Evolutionary conservation across 2,797 vertebrate species (phyloP), one percentile per base, ranked within the genome.

Genomic region (Schizopygopsis malacanthus): DNA sequence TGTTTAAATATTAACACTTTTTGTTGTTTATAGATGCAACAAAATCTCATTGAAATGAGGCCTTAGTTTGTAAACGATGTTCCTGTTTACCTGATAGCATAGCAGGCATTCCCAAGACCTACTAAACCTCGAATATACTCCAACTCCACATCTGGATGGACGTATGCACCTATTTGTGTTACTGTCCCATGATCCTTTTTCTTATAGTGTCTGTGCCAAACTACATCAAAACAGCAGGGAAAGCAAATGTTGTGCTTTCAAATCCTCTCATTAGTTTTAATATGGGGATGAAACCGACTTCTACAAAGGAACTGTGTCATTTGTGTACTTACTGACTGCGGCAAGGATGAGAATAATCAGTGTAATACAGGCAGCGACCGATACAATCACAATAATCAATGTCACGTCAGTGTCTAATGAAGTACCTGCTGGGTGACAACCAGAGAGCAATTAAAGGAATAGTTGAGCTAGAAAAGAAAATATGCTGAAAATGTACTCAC

Each of bases 21-120:
- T 72, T 59, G 10, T 47, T 20, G 56, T 37, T 18, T 75, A 52
- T 50, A 75, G 37, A 73, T n/a, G 4, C 20, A 45, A n/a, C 33
- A 50, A 71, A 52, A 52, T 70, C 37, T 39, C 43, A 37, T 18
- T 72, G 10, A 37, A 69, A 78, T 16, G 6, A 72, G 41, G 41
- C 54, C 1, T 50, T 33, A n/a, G 12, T 5, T 69, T 45, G 28
- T 76, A 39, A 41, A 11, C 1, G 6, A 65, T 6, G 18, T 8
- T 20, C 7, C 91, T 37, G 7, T 6, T 13, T 77, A 95, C 94
- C 91, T 91, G 79, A 94, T 4, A 9, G 93, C 91, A 45, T 92
- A 95, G 89, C 93, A 94, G 69, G 93, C 94, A 0, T 91, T 94
- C 43, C 90, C 87, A 89, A 96, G 85, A 45, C 93, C 94, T 69